These are phyloP conservation scores for Tenodera sinensis DNA, from an alignment of 2,888 invertebrate species.

Conservation along the genomic window DNA sequence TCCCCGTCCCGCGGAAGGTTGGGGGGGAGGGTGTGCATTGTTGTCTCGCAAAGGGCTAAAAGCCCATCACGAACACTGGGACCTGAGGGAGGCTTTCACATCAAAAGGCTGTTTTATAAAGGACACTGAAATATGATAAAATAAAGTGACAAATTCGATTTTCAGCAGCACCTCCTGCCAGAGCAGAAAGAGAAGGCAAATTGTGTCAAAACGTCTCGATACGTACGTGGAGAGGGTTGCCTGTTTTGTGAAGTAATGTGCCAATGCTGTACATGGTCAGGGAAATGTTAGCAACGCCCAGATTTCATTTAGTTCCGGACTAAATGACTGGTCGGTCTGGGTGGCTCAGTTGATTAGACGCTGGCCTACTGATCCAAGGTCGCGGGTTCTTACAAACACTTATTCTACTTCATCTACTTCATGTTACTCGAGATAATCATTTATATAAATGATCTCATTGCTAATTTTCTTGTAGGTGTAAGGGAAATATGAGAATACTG, in stretches of 20 bases:
- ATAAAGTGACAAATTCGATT: conserved; percentile 28
- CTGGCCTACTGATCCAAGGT: too few relatives aligned
- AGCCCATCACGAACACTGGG: conserved; percentile 22
- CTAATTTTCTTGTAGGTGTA: too few relatives aligned
- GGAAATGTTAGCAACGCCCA: neutral
- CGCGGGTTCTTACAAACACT: too few relatives aligned
- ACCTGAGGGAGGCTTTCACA: neutral
- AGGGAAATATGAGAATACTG: too few relatives aligned
- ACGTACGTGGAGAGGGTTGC: neutral
- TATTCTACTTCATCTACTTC: too few relatives aligned
- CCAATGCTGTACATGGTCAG: neutral
- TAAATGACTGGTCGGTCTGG: too few relatives aligned
- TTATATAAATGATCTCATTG: too few relatives aligned
- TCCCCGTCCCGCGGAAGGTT: neutral
- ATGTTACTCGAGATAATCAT: too few relatives aligned
- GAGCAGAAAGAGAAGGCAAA: conserved; percentile 12
- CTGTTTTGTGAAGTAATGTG: neutral
- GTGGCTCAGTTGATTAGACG: too few relatives aligned
- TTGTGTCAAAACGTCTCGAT: conserved; percentile 27
- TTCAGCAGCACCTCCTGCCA: neutral
- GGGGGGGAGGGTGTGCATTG: conserved; percentile 14
- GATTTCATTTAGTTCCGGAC: neutral
- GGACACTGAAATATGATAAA: conserved; percentile 25
- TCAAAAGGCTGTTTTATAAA: conserved; percentile 29
- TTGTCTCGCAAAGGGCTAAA: conserved; percentile 27